Base-by-base conservation (phyloP, 2,113 vertebrate genomes). In the Oreochromis spilurus region DNA sequence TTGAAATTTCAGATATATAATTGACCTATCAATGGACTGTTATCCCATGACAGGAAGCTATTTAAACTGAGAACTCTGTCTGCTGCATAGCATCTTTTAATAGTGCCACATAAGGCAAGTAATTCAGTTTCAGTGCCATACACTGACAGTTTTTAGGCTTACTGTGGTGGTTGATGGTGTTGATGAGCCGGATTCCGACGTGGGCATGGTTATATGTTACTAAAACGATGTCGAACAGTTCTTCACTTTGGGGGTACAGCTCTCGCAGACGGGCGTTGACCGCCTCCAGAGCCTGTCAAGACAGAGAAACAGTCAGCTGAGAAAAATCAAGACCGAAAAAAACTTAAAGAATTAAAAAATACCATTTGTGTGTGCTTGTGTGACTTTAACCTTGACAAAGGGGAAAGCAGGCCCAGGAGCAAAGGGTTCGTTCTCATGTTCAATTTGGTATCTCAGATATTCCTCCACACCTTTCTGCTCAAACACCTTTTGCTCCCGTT, bases 161-260 rank as follows among this genome's bases (percentile, higher is more conserved):
- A 99, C 99, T 98, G 5, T 99, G 97, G 90, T 99, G 97, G 92
- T 99, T 99, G 97, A 99, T 99, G 94, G 98, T 99, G 97, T 99
- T 99, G 96, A 99, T 99, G 83, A 99, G 93, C 7, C 99, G 97
- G 70, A 99, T 96, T 7, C 99, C 99, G 1, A 99, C 98, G 52
- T 99, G 98, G 1, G 99, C 99, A 0, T 99, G 98, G 96, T 99
- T 98, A 95, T 99, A 99, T 84, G 98, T 99, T 94, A 99, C 97
- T 29, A 99, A 96, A 70, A 99, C 97, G 0, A 99, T 97, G 90
- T 99, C 99, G 0, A 99, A 99, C 85, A 99, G 92, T 40, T 99
- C 98, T 82, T 99, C 99, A 0, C 98, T 98, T 6, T 98, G 96
- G 0, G 99, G 98, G 91, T 99, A 99, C 52, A 99, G 96, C 82